Evolutionary conservation across 2,113 vertebrate species (phyloP).

Genomic region (Salvelinus sp.): DNA sequence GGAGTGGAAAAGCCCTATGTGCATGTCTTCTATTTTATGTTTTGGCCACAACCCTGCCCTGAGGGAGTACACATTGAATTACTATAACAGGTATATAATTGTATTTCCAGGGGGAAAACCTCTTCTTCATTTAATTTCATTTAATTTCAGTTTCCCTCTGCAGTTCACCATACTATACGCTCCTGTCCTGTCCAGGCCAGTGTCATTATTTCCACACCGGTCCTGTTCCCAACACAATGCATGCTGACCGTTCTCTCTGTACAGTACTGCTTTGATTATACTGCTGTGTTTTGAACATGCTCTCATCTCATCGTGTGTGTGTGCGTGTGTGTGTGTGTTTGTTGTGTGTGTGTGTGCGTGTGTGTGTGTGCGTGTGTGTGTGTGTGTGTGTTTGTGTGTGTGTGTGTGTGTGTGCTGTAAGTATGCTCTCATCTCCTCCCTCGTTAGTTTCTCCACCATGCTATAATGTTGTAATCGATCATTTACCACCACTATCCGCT

Average conservation of each 20-base stretch:
- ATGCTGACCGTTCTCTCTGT: neutral
- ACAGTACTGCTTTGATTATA: neutral
- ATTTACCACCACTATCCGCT: neutral
- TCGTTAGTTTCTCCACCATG: constrained; percentile 5
- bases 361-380: neutral
- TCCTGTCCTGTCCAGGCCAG: neutral
- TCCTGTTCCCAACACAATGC: neutral
- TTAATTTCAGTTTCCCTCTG: neutral
- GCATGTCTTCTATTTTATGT: too few species aligned
- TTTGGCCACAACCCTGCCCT: too few species aligned
- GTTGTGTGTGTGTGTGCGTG: neutral
- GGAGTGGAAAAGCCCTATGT: too few species aligned
- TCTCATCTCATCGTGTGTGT: neutral
- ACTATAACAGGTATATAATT: too few species aligned
- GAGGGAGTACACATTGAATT: too few species aligned
- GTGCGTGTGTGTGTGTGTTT: too few species aligned
- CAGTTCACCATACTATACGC: neutral
- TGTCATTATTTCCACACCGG: neutral
- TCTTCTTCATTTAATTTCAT: too few species aligned
- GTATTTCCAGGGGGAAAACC: too few species aligned
- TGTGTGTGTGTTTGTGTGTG: neutral
- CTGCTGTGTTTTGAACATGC: constrained; percentile 5
- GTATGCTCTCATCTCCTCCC: neutral
- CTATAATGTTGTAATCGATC: too few species aligned
- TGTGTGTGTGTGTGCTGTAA: neutral